Conservation (phyloP, 2,113 vertebrate species). For the Morone saxatilis region DNA sequence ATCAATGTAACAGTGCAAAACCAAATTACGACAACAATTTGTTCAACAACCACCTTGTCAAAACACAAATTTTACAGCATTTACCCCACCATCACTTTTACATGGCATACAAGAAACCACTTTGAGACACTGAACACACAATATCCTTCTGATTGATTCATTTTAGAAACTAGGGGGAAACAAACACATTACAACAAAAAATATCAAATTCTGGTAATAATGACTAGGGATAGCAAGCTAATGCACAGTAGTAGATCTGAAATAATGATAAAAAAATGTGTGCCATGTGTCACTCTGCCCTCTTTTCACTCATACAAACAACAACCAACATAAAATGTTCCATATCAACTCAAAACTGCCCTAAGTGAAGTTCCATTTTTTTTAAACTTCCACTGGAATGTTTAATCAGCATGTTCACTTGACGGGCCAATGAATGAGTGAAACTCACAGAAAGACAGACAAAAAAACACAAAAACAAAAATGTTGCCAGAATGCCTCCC, state of each 20-base stretch:
- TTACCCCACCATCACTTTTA: constrained; percentile 73
- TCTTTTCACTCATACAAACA: constrained; percentile 41
- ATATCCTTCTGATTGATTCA: constrained; percentile 58
- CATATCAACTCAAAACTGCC: constrained; percentile 35
- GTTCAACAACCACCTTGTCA: constrained; percentile 71
- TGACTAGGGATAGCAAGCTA: constrained; percentile 44
- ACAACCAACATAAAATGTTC: constrained; percentile 21
- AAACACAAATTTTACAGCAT: constrained; percentile 75
- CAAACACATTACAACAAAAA: constrained; percentile 63
- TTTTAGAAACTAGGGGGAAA: constrained; percentile 55
- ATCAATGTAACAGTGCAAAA: constrained; percentile 85
- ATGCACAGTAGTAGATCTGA: constrained; percentile 58
- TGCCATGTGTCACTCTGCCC: constrained; percentile 39
- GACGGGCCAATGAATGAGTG: constrained; percentile 16
- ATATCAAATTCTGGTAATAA: constrained; percentile 47
- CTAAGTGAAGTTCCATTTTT: neutral
- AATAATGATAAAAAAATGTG: constrained; percentile 24
- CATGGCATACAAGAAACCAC: constrained; percentile 74
- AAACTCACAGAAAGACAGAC: neutral
- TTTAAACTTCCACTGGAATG: constrained; percentile 62
- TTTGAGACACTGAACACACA: constrained; percentile 69
- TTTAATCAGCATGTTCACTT: constrained; percentile 46
- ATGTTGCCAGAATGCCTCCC: constrained; percentile 10
- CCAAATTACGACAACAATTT: constrained; percentile 74
- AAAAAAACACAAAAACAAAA: neutral